Base-by-base conservation (phyloP, 2,113 vertebrate species). In the Pantherophis guttatus region DNA sequence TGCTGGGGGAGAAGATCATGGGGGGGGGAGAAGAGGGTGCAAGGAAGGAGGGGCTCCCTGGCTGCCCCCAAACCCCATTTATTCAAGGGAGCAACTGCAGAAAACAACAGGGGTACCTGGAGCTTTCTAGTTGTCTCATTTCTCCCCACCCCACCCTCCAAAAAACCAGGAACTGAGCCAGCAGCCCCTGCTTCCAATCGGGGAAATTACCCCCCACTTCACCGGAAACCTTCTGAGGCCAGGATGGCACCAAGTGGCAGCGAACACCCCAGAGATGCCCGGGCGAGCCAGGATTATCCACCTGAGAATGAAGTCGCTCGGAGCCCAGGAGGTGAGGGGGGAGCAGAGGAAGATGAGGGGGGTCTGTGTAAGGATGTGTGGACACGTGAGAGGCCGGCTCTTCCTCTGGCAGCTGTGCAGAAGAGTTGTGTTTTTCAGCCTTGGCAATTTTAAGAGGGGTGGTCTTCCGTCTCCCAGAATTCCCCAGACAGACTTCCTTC, bases 241-340 rank as follows among this genome's bases (percentile, higher is more conserved):
- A 94, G 97, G 23, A 94, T 94, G 94, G 95, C 94, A 0, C 89
- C 97, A 0, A 93, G 97, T 0, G 95, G 96, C 91, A 92, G 96
- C 0, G 97, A 97, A 48, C 87, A 89, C 55, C 0, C 10, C 0
- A 6, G 8, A 95, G 33, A 97, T 97, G 8, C 0, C 94, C 0
- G 97, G 97, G 17, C 33, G 0, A 70, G 88, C 96, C 94, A 94
- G 0, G 96, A 97, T 44, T 85, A 88, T 0, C 2, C 93, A 0
- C 62, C 94, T 0, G 95, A 97, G 11, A 96, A 94, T 0, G 97
- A 97, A 5, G 89, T 91, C 89, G 86, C 93, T 95, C 94, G 95
- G 94, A 97, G 95, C 94, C 97, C 97, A 0, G 98, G 92, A 96
- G 97, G 98, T 98, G 94, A 98, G 97, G 23, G 4, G 2, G 23